phyloP scores from a whole-genome alignment of 2,797 vertebrate species.

The Coracias cyanogaster region DNA sequence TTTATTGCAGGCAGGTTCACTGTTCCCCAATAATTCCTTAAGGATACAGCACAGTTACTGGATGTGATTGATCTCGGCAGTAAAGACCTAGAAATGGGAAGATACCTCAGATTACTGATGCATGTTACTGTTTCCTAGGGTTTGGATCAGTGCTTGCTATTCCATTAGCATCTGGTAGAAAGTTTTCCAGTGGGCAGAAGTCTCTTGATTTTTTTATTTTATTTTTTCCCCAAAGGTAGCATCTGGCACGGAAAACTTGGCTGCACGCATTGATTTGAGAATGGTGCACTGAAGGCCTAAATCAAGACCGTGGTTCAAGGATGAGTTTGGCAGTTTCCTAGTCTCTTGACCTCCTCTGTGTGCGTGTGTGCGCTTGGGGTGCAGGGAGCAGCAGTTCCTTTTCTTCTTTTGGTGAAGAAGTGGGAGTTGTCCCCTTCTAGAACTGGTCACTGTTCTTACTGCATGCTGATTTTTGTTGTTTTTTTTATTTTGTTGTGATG shows the following conservation, averaged over 20 bases:
- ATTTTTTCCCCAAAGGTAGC: slow-evolving; percentile 34
- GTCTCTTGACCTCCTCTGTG: slow-evolving; percentile 66
- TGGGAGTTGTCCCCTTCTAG: slow-evolving; percentile 10
- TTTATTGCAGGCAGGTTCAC: slow-evolving; percentile 78
- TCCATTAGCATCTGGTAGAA: slow-evolving; percentile 67
- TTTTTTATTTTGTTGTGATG: not conserved
- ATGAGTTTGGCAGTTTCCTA: slow-evolving; percentile 69
- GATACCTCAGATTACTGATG: slow-evolving; percentile 83
- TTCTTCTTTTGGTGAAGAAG: slow-evolving; percentile 32
- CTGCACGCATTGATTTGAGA: slow-evolving; percentile 52
- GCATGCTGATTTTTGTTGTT: slow-evolving; percentile 30
- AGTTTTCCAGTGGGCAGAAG: slow-evolving; percentile 58
- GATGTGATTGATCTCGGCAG: slow-evolving; percentile 74
- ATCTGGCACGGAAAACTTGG: slow-evolving; percentile 55
- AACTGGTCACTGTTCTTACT: slow-evolving; percentile 55
- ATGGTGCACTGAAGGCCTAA: slow-evolving; percentile 57
- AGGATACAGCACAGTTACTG: slow-evolving; percentile 80
- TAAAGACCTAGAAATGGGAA: slow-evolving; percentile 79
- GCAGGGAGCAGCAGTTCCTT: slow-evolving; percentile 63
- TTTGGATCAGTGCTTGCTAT: slow-evolving; percentile 76
- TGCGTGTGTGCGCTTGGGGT: slow-evolving; percentile 59
- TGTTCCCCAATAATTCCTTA: slow-evolving; percentile 65
- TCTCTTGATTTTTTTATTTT: slow-evolving; percentile 10
- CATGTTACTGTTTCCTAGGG: slow-evolving; percentile 78
- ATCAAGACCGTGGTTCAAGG: slow-evolving; percentile 69